Percentiles rank a stretch among this genome's conserved stretches.
Evolutionary conservation across 1,140 invertebrate genomes (phyloP).

Genomic region (Drosophila burlai): DNA sequence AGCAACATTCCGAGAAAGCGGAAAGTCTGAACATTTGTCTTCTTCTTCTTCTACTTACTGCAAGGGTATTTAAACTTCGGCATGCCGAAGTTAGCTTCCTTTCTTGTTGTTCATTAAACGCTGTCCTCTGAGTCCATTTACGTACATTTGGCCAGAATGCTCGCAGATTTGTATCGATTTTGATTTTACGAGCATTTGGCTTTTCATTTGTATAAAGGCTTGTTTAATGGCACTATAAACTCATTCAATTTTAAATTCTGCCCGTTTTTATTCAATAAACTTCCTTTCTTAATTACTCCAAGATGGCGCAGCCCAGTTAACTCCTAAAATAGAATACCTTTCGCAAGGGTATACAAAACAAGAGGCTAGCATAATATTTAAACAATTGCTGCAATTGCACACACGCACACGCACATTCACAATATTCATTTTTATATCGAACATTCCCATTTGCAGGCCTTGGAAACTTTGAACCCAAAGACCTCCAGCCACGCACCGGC

Average conservation of each 20-base stretch:
- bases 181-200: too few species aligned
- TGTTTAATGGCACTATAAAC: background rate
- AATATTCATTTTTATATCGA: background rate
- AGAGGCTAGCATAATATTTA: conserved; percentile 17
- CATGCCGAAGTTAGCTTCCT: too few species aligned
- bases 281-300: background rate
- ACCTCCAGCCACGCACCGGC: conserved; percentile 88
- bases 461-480: conserved; percentile 90
- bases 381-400: conserved; percentile 27
- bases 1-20: too few species aligned
- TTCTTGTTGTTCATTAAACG: background rate
- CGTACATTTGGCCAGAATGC: too few species aligned
- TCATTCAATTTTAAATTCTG: background rate
- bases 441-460: conserved; percentile 70
- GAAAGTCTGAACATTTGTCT: too few species aligned
- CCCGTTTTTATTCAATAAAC: background rate
- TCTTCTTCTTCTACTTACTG: too few species aligned
- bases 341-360: background rate
- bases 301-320: too few species aligned
- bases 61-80: too few species aligned
- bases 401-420: background rate
- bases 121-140: background rate
- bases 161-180: background rate
- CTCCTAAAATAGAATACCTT: background rate
- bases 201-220: too few species aligned